phyloP scores from a whole-genome alignment of 1,140 invertebrate species.

The Chironomus striatipennis region DNA sequence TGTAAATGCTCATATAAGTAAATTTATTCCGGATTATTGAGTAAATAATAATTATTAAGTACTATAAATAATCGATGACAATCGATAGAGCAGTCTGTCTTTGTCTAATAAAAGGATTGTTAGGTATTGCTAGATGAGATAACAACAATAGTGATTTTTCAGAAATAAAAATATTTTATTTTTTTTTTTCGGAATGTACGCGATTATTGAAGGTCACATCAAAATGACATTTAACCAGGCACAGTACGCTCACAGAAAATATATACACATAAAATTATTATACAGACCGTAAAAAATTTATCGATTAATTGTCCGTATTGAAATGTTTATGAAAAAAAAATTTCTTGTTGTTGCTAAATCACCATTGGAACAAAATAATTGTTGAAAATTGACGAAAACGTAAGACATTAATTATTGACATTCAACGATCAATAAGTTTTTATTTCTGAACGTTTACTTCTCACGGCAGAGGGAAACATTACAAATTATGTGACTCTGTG shows the following conservation, averaged over 20 bases:
- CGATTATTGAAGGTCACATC: constrained; percentile 22
- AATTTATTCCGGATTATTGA: too few relatives aligned
- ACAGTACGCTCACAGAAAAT: background rate
- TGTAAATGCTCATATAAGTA: too few relatives aligned
- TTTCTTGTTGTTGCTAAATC: background rate
- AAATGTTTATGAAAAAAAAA: constrained; percentile 21
- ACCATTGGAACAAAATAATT: constrained; percentile 20
- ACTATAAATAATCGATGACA: too few relatives aligned
- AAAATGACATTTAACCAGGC: constrained; percentile 24
- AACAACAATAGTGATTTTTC: background rate
- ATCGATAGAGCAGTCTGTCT: too few relatives aligned
- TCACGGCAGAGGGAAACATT: background rate
- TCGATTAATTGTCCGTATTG: constrained; percentile 21
- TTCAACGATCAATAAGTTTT: background rate
- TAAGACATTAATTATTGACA: constrained; percentile 19
- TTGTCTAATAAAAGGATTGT: too few relatives aligned
- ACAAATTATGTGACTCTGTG: too few relatives aligned
- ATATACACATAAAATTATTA: constrained; percentile 15
- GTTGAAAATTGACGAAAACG: constrained; percentile 20
- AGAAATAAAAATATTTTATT: background rate
- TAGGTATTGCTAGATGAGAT: background rate
- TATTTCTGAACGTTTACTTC: background rate
- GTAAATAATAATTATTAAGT: too few relatives aligned
- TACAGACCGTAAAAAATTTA: constrained; percentile 21
- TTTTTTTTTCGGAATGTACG: constrained; percentile 19